Base-by-base conservation (phyloP, 2,888 invertebrate genomes). In the Agonopterix arenella region DNA sequence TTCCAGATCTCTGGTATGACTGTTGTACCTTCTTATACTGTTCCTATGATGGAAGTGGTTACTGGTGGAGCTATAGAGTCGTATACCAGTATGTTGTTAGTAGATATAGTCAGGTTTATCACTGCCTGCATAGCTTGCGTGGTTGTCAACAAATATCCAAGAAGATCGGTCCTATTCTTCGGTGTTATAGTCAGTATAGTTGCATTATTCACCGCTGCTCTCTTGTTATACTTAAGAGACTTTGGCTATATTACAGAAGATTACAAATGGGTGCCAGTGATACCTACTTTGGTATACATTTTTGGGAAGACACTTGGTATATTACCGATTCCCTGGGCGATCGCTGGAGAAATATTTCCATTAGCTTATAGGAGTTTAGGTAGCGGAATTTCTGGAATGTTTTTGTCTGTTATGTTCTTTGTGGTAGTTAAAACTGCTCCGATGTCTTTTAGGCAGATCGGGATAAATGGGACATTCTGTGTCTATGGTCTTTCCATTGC, bases 1-100 rank as follows among this genome's bases (percentile, higher is more conserved):
- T 92, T 92, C 54, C 94, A 94, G 76, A 88, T 93, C 58, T 92
- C 93, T 2, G 94, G 94, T 0, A 91, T 93, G 66, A 93, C 93
- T 48, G 93, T 93, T 0, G 90, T 94, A 7, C 91, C 92, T 0
- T 93, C 93, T 0, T 94, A 94, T 60, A 92, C 93, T 0, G 91
- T 93, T 1, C 84, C 90, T 2, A 91, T 93, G 60, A 91, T 93
- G 80, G 77, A 85, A 8, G 89, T 91, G 50, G 90, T 91, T 1
- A 89, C 93, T 0, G 91, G 90, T 7, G 86, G 90, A 1, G 75
- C 81, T 2, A 88, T 93, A 5, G 90, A 93, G 58, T 84, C 91
- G 1, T 91, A 93, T 51, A 66, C 91, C 38, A 92, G 92, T 46
- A 93, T 93, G 68, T 70, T 94, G 4, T 83, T 93, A 58, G 90